Base-by-base conservation (phyloP, 2,113 vertebrate genomes). In the Apistogramma diplotaenia region DNA sequence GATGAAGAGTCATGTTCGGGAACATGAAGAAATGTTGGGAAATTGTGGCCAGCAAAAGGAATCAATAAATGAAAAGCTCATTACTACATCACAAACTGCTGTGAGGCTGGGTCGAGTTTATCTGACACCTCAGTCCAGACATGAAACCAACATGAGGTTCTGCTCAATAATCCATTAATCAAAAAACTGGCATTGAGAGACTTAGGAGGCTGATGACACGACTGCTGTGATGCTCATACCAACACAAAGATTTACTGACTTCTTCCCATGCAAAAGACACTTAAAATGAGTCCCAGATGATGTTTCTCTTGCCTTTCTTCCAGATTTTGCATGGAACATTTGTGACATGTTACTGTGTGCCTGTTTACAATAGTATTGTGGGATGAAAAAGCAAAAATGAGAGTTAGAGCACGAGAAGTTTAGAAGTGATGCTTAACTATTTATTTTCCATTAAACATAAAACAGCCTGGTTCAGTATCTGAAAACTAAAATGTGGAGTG, bases 241-340 rank as follows among this genome's bases (percentile, higher is more conserved):
- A 65, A 73, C 60, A 54, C 55, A 3, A 74, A 77, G 75, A 85
- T 87, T 85, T 40, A 81, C 35, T 58, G 37, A 31, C 55, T 1
- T 5, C 51, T 79, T 82, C 60, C 33, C 27, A 76, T 0, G 57
- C 15, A 86, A 76, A 85, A 59, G 37, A 81, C 25, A 72, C 53
- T 40, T 49, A 23, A 67, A 86, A 89, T 78, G 23, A 23, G 78
- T 82, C 56, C 86, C 89, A 90, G 83, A 90, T 88, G 88, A 89
- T 59, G 43, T 56, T 72, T 19, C 67, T 71, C 75, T 21, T n/a
- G 61, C 33, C 1, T 1, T 54, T 27, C 40, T 73, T 16, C 58
- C 53, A 81, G 62, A 62, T 49, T 85, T 61, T 8, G 54, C 37
- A 79, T 15, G 2, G 46, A 75, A 77, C 73, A 85, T 40, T 67